Evolutionary conservation across 2,888 invertebrate genomes (phyloP), one percentile per base, ranked within the genome.

Genomic region (Rhyacophila evoluta): DNA sequence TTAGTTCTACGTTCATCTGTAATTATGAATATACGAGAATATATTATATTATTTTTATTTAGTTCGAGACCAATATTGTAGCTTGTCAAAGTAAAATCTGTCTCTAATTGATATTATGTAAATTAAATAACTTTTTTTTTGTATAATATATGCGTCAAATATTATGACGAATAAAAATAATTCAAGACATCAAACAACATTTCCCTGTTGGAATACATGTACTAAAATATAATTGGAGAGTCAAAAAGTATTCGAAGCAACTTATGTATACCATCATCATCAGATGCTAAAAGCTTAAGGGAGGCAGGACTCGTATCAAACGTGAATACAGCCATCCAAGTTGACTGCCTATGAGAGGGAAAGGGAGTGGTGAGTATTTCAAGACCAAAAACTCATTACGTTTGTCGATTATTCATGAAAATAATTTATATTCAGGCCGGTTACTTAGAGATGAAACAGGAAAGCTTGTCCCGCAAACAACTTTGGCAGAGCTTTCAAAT

Each of bases 381-480:
- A 75, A 80, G 81, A 81, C 79, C 81, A 79, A 78, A n/a, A 81
- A 81, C 82, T 82, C 82, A 82, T 82, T 82, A 82, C 82, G 82
- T 82, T 82, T 82, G 82, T 82, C 82, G 82, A 82, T 82, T 82
- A 82, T 82, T 82, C 82, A 82, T 82, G 82, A 82, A 82, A 82
- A 81, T 81, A 80, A 82, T 82, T 82, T 82, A 82, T 82, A 82
- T 82, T 82, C 82, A 81, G 81, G 79, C 82, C 80, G 80, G 79
- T 81, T 79, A 82, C 82, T 82, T 81, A 77, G 82, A 82, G 82
- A 82, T 79, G 82, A 78, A 81, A 79, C 81, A 82, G 75, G 80
- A 72, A 75, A 78, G 41, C 77, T 72, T 77, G 41, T 72, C 75
- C 73, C 73, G 75, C 70, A 78, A 80, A 80, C 77, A 79, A 80